Evolutionary conservation across 1,140 invertebrate species (phyloP), one percentile per base, ranked within the genome.

Genomic region (Aphelenchoides avenae): DNA sequence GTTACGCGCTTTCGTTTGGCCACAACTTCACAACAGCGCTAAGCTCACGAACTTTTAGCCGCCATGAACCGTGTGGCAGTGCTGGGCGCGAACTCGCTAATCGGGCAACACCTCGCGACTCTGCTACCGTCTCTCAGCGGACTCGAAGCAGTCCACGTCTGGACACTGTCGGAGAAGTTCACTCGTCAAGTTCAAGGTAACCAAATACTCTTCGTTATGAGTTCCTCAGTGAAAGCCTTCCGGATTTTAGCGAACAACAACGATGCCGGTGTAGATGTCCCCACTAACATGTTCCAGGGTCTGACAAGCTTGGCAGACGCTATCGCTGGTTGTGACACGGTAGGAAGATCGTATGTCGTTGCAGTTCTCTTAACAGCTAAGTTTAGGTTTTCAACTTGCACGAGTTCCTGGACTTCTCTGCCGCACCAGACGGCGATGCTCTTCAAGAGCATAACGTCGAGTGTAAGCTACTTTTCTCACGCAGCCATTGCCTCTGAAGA

Each of bases 401-500:
- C 33, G 62, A 64, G 26, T 6, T 46, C 2, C 47, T 41, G 26
- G 62, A 64, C 30, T 66, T 64, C 20, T 68, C 64, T 20, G 22
- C 48, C 15, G 22, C 15, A 7, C 62, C 62, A 4, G 18, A 69
- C 11, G 18, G 42, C 9, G 7, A 40, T 11, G 5, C 20, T 18
- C 40, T 64, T n/a, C 6, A 70, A n/a, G 20, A 69, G 22, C 40
- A 68, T 27, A 64, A 64, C 37, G 62, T 70, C n/a, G 46, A 70
- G 33, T 64, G 62, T 64, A 26, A 59, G 59, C 26, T 62, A 42
- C 2, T 22, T 52, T 44, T 44, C 42, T 11, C 11, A 11, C 11
- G 11, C 22, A 18, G 20, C 29, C 26, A 44, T 11, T 11, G 11
- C 29, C 29, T 44, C 11, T 44, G 42, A 44, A 44, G 3, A 26